Conservation (phyloP, 2,797 vertebrate species). For the Spatula versicolor region DNA sequence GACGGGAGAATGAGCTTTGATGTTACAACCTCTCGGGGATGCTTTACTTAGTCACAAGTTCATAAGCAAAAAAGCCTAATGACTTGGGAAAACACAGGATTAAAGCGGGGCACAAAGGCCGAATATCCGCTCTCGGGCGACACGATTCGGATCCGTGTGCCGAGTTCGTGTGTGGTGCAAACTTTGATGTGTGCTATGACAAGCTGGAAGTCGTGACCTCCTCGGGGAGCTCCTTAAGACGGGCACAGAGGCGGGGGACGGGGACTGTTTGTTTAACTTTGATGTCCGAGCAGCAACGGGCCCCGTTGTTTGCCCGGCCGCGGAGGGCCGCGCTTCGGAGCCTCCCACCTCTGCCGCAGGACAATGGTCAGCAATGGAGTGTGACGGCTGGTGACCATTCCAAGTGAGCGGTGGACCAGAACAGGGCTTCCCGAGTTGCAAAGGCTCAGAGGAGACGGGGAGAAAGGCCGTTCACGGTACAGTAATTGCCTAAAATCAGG, state of each 20-base stretch:
- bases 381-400: conserved; percentile 91
- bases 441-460: conserved; percentile 43
- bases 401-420: conserved; percentile 79
- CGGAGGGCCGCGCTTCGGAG: conserved; percentile 74
- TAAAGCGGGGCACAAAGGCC: conserved; percentile 76
- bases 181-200: conserved; percentile 83
- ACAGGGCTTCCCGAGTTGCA: conserved; percentile 70
- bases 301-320: conserved; percentile 84
- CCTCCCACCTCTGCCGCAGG: conserved; percentile 80
- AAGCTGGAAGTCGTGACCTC: conserved; percentile 79
- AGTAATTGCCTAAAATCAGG: conserved; percentile 36
- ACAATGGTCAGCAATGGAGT: conserved; percentile 88
- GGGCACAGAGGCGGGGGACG: conserved; percentile 35
- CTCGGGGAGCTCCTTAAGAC: conserved; percentile 68
- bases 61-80: conserved; percentile 84
- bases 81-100: conserved; percentile 82
- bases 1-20: conserved; percentile 80
- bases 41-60: conserved; percentile 85
- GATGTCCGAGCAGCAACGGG: conserved; percentile 83
- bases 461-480: conserved; percentile 53
- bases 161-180: conserved; percentile 84
- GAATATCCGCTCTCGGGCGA: conserved; percentile 77
- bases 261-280: conserved; percentile 89
- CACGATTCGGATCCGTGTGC: conserved; percentile 70
- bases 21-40: conserved; percentile 78